Conservation (phyloP, 2,888 invertebrate species). For the Pheosia gnoma region DNA sequence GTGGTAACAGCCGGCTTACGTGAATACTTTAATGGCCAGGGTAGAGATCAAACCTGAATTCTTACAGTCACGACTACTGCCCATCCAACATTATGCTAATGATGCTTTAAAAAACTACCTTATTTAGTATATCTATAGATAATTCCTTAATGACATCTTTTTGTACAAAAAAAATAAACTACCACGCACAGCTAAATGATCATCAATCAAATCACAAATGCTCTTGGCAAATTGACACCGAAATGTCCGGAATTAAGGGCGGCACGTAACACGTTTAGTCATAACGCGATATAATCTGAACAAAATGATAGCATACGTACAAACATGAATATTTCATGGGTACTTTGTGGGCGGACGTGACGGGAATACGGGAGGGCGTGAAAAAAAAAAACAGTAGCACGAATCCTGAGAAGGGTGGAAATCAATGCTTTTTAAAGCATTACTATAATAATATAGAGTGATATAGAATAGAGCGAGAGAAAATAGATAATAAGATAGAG, state of each 20-base stretch:
- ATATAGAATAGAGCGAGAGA: too few relatives aligned
- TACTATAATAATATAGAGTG: not conserved
- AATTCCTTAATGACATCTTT: not conserved
- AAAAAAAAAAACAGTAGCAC: not conserved
- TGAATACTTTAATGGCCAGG: too few relatives aligned
- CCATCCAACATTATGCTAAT: too few relatives aligned
- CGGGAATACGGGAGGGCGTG: not conserved
- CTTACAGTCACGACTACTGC: too few relatives aligned
- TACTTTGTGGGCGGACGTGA: slow-evolving; percentile 8
- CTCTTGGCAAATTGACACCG: slow-evolving; percentile 34
- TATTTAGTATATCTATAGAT: too few relatives aligned
- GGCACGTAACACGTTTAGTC: slow-evolving; percentile 5
- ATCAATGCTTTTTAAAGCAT: not conserved
- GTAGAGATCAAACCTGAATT: too few relatives aligned
- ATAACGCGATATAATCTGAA: slow-evolving; percentile 5
- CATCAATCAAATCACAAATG: slow-evolving; percentile 35
- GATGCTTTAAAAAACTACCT: too few relatives aligned
- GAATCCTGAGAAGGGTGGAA: not conserved
- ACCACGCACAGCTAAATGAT: not conserved
- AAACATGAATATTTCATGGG: slow-evolving; percentile 9
- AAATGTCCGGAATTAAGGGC: slow-evolving; percentile 18
- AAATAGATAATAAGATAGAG: too few relatives aligned
- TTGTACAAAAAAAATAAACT: not conserved
- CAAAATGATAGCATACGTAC: slow-evolving; percentile 7
- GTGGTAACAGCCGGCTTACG: too few relatives aligned